Evolutionary conservation across 2,113 vertebrate genomes (phyloP).

Genomic region (Podarcis muralis): DNA sequence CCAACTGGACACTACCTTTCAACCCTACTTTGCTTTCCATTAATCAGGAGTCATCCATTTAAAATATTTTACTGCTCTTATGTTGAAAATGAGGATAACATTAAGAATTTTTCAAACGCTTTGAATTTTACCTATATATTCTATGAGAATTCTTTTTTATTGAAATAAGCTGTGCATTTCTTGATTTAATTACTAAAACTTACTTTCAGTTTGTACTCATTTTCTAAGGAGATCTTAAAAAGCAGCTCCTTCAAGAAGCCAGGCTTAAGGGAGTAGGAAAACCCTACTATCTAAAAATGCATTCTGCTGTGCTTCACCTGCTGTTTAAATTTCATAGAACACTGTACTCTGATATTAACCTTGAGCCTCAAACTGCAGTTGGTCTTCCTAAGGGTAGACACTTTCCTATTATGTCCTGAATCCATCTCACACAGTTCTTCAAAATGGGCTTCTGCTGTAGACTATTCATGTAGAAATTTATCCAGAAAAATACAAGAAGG

Average conservation of each 20-base stretch:
- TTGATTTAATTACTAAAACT: neutral
- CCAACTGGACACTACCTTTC: neutral
- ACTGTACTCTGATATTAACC: slow-evolving; percentile 60
- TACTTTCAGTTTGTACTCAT: neutral
- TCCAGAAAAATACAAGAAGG: neutral
- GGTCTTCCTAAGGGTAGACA: slow-evolving; percentile 60
- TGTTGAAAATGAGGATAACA: neutral
- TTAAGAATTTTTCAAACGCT: neutral
- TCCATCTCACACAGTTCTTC: slow-evolving; percentile 41
- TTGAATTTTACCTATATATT: neutral
- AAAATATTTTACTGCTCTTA: neutral
- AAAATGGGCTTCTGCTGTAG: slow-evolving; percentile 50
- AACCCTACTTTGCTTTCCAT: neutral
- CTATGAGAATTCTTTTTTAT: neutral
- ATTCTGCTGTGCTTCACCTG: slow-evolving; percentile 50
- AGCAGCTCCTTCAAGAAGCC: neutral
- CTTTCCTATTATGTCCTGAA: slow-evolving; percentile 51
- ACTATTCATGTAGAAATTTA: slow-evolving; percentile 41
- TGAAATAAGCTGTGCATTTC: neutral
- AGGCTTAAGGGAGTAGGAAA: slow-evolving; percentile 8
- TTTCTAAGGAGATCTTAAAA: neutral
- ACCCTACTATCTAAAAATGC: neutral
- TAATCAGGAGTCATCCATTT: neutral
- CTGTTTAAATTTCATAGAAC: slow-evolving; percentile 68
- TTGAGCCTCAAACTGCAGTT: slow-evolving; percentile 47